Percentiles rank a stretch among this genome's conserved stretches.
Evolutionary conservation across 2,888 invertebrate species (phyloP).

Genomic region (Tinea pellionella): DNA sequence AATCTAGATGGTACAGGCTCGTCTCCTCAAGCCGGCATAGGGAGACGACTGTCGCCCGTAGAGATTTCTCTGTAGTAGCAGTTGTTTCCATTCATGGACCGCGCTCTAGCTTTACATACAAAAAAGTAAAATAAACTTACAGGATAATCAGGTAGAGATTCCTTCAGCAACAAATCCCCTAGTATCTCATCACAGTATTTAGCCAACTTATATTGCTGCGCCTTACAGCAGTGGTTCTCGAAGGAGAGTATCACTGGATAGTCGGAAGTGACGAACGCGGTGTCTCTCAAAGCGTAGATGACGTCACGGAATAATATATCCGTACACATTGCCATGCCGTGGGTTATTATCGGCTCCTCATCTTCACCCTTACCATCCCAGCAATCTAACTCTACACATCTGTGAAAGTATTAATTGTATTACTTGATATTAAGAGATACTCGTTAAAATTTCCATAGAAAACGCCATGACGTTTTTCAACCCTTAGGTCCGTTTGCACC

Average conservation of each 20-base stretch:
- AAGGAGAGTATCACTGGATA: slow-evolving; percentile 98
- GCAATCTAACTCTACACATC: slow-evolving; percentile 97
- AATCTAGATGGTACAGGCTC: too few species aligned
- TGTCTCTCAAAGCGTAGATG: slow-evolving; percentile 96
- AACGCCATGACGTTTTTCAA: too few species aligned
- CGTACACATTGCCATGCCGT: slow-evolving; percentile 99
- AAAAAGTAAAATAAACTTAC: slow-evolving; percentile 71
- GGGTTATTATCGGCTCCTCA: slow-evolving; percentile 99
- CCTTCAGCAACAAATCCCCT: slow-evolving; percentile 89
- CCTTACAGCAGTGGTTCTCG: slow-evolving; percentile 98
- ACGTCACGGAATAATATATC: slow-evolving; percentile 99
- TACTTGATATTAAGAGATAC: too few species aligned
- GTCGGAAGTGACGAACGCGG: slow-evolving; percentile 98
- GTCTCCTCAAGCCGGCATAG: too few species aligned
- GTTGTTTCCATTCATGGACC: too few species aligned
- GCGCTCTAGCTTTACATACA: too few species aligned
- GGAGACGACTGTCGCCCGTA: too few species aligned
- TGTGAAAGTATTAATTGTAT: slow-evolving; percentile 43
- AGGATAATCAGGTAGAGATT: slow-evolving; percentile 86
- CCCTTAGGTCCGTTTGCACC: too few species aligned
- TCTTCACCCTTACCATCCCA: slow-evolving; percentile 99
- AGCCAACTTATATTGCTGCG: slow-evolving; percentile 97
- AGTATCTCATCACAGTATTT: slow-evolving; percentile 99
- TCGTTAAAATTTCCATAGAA: too few species aligned
- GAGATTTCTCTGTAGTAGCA: too few species aligned